Evolutionary conservation across 2,797 vertebrate species (phyloP), one percentile per base, ranked within the genome.

Genomic region (Fistularia tabacaria): DNA sequence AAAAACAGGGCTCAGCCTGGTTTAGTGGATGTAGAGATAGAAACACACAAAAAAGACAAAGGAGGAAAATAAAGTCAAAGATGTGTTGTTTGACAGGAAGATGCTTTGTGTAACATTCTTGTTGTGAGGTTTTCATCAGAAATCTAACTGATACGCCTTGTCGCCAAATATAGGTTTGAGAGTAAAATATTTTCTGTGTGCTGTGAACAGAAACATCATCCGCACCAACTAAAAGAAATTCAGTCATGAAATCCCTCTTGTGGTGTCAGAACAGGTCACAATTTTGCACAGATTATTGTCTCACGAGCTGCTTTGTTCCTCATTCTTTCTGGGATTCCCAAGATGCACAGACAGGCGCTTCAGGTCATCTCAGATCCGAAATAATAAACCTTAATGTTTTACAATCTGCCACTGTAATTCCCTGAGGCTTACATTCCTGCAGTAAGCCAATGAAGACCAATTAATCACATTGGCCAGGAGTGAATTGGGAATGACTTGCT

Each of bases 391-490:
- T 37, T 51, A 9, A 56, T 77, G 74, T 84, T 79, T 80, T 71
- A 51, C 69, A 79, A 75, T 67, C 65, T 71, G 64, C 62, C 64
- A 54, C 56, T 15, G 15, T 42, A 3, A 5, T 62, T 59, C 66
- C 46, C 50, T 3, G 45, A 62, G 66, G 71, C 56, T 65, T 42
- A 71, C 77, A 79, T 85, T 86, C 77, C 67, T 69, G 47, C 49
- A 25, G 49, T 74, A 71, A 82, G 64, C 77, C 74, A 77, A 67
- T 49, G 70, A 62, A 58, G 63, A 64, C 36, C 59, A 59, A 65
- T 76, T 83, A 78, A 82, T 73, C 44, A 37, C 48, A 14, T 8
- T 11, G 25, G 46, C 38, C 46, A 14, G 46, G 37, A 59, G 57
- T 65, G 69, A 66, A 70, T 59, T 40, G 54, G 54, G 41, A 46